Evolutionary conservation across 2,797 vertebrate species (phyloP).

Genomic region (Dipus sagitta): DNA sequence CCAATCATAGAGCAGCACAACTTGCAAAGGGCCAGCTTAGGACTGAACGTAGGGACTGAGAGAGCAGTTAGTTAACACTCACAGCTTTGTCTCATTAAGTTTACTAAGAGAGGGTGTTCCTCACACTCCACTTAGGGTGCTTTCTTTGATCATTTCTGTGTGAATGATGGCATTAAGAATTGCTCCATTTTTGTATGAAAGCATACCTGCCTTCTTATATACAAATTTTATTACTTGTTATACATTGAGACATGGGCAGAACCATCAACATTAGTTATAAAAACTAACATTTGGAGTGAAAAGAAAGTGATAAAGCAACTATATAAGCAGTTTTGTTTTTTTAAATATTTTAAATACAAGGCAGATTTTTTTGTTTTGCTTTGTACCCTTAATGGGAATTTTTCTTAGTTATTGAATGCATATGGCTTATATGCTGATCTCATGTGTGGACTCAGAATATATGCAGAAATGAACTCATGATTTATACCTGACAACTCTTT

Average conservation of each 20-base stretch:
- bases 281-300: conserved; percentile 4
- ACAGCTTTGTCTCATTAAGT: background rate
- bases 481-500: background rate
- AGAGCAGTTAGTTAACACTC: background rate
- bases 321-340: conserved; percentile 13
- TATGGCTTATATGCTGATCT: background rate
- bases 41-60: background rate
- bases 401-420: background rate
- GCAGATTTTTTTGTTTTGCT: background rate
- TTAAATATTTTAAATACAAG: background rate
- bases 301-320: background rate
- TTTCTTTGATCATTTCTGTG: background rate
- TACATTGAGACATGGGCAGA: conserved; percentile 20
- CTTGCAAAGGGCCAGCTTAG: background rate
- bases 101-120: conserved; percentile 27
- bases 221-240: conserved; percentile 38
- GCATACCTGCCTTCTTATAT: background rate
- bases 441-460: background rate
- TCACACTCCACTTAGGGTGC: background rate
- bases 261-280: background rate
- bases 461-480: background rate
- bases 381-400: background rate
- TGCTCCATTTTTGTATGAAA: background rate
- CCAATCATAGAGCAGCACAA: background rate
- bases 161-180: conserved; percentile 22